Evolutionary conservation across 2,888 invertebrate species (phyloP).

Genomic region (Bembecia ichneumoniformis): DNA sequence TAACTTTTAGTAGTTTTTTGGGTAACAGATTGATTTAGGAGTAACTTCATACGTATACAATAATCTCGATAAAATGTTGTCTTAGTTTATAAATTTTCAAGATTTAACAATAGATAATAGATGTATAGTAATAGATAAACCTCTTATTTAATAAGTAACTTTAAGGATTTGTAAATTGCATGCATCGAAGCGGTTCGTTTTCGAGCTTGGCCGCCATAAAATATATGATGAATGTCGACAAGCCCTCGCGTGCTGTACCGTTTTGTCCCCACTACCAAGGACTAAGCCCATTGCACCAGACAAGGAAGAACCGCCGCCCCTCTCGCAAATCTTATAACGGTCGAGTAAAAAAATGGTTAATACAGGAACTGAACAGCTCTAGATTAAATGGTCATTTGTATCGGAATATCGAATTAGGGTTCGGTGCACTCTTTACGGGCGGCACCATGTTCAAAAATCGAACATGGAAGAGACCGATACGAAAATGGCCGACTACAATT

Average conservation of each 20-base stretch:
- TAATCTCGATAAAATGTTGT: too few species aligned
- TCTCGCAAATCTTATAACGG: conserved; percentile 14
- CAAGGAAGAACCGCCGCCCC: conserved; percentile 30
- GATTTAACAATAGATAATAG: too few species aligned
- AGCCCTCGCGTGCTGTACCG: conserved; percentile 62
- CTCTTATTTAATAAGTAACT: not conserved
- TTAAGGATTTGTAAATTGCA: conserved; percentile 14
- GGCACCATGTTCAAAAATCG: conserved; percentile 61
- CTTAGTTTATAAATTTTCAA: too few species aligned
- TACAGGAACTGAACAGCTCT: conserved; percentile 21
- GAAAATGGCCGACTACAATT: conserved; percentile 45
- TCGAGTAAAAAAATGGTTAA: not conserved
- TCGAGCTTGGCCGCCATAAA: conserved; percentile 54
- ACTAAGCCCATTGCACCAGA: conserved; percentile 43
- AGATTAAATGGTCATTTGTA: conserved; percentile 36
- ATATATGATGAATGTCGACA: conserved; percentile 66
- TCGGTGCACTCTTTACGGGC: conserved; percentile 46
- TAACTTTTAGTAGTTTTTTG: too few species aligned
- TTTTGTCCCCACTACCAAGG: conserved; percentile 59
- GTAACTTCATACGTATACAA: too few species aligned
- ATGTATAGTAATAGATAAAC: not conserved
- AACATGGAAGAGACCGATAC: conserved; percentile 40
- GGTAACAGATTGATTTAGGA: too few species aligned
- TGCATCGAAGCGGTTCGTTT: conserved; percentile 57
- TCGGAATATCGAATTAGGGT: conserved; percentile 50